Evolutionary conservation across 2,797 vertebrate genomes (phyloP).

Genomic region (Macropodus opercularis): DNA sequence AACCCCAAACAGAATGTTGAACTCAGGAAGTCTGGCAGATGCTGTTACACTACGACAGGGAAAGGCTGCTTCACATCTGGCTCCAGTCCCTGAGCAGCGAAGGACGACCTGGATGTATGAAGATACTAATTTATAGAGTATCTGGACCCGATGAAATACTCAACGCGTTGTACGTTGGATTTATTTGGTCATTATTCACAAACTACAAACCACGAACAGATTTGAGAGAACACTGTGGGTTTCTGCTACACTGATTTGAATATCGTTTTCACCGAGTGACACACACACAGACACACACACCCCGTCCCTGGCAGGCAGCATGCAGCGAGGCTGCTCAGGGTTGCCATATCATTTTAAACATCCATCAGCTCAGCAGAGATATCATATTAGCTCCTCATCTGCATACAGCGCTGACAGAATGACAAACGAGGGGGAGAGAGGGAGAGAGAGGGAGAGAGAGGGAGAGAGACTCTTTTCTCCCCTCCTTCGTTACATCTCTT

Average conservation of each 20-base stretch:
- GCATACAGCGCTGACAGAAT: conserved; percentile 77
- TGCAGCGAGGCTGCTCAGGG: conserved; percentile 61
- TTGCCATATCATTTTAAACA: conserved; percentile 75
- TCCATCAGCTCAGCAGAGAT: conserved; percentile 80
- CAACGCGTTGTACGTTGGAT: too few species aligned
- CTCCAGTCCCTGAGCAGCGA: background rate
- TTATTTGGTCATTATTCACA: background rate
- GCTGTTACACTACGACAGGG: background rate
- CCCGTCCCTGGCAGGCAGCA: conserved; percentile 53
- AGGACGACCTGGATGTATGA: too few species aligned
- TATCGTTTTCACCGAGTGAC: conserved; percentile 38
- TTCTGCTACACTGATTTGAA: conserved; percentile 20
- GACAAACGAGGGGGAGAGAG: conserved; percentile 69
- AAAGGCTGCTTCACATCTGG: background rate
- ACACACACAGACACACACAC: conserved; percentile 37
- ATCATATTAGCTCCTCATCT: conserved; percentile 82
- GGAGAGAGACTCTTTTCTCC: conserved; percentile 4
- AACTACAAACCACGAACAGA: background rate
- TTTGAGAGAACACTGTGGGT: conserved; percentile 16
- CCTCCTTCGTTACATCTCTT: conserved; percentile 35
- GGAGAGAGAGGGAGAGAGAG: conserved; percentile 17
- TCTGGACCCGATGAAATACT: too few species aligned
- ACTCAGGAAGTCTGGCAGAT: too few species aligned
- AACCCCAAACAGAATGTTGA: background rate
- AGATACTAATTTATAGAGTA: too few species aligned